Conservation (phyloP, 2,113 vertebrate genomes). For the Corythornis cristatus region DNA sequence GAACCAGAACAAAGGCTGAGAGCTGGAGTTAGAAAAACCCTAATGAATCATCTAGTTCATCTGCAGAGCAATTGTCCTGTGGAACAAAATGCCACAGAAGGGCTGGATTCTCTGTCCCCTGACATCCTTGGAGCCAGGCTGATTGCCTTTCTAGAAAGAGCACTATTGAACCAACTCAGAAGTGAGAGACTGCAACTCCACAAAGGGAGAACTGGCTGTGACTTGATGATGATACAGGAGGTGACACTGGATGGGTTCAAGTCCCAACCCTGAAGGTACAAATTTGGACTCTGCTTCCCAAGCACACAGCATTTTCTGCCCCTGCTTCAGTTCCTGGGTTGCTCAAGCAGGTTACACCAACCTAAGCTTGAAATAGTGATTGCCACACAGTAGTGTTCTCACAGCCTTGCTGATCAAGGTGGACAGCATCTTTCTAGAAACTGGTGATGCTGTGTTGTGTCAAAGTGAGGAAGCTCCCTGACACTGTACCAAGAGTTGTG, state of each 20-base stretch:
- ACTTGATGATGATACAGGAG: background rate
- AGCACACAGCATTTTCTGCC: background rate
- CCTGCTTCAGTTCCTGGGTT: background rate
- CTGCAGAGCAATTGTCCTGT: background rate
- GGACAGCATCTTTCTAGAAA: background rate
- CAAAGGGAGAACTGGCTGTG: background rate
- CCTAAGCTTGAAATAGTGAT: background rate
- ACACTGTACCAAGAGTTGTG: background rate
- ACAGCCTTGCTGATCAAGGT: background rate
- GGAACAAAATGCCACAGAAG: slow-evolving; percentile 11
- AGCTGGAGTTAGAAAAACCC: slow-evolving; percentile 17
- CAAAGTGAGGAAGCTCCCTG: background rate
- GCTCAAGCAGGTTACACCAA: background rate
- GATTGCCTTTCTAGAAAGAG: background rate
- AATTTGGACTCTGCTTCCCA: background rate
- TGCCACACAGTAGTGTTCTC: background rate
- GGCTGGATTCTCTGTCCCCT: background rate
- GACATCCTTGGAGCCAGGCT: background rate
- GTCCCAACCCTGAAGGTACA: background rate
- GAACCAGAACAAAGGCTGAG: slow-evolving; percentile 16
- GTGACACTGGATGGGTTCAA: background rate
- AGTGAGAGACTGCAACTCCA: background rate
- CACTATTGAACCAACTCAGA: background rate
- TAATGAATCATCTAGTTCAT: slow-evolving; percentile 36
- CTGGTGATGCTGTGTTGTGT: background rate